Percentiles rank a stretch among this genome's conserved stretches.
Evolutionary conservation across 37 sponge, comb jelly and placozoan species (phyloP).

Genomic region (Cladorhizidae sp.): DNA sequence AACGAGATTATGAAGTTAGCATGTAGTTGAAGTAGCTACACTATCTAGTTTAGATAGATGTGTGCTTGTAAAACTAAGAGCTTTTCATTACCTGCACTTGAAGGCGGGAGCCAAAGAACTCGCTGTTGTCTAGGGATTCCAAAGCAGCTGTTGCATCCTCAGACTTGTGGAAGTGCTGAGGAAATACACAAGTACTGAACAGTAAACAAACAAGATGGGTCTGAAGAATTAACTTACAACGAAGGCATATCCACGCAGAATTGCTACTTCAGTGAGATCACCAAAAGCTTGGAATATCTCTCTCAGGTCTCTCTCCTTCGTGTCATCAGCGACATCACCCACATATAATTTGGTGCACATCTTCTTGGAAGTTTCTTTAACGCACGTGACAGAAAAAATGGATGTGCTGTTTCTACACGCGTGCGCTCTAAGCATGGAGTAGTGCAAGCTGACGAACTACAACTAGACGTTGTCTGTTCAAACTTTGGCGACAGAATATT

Average conservation of each 20-base stretch:
- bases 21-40: too few relatives aligned
- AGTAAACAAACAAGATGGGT: not conserved
- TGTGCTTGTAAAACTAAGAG: not conserved
- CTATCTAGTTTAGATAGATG: too few relatives aligned
- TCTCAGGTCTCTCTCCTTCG: conserved; percentile 53
- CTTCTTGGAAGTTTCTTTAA: too few relatives aligned
- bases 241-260: conserved; percentile 68
- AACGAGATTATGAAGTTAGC: too few relatives aligned
- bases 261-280: conserved; percentile 54
- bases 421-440: conserved; percentile 7
- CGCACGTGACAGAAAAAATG: too few relatives aligned
- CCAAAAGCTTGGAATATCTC: conserved; percentile 74
- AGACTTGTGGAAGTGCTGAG: conserved; percentile 46
- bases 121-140: conserved; percentile 36
- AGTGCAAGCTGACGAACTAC: conserved; percentile 3
- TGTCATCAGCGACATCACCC: conserved; percentile 59
- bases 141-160: conserved; percentile 55
- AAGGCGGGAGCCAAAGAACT: conserved; percentile 33
- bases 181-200: not conserved
- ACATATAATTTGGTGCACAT: conserved; percentile 68
- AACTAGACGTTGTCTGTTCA: conserved; percentile 32
- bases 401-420: not conserved
- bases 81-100: conserved; percentile 46
- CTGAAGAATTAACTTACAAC: conserved; percentile 61
- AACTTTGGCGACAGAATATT: conserved; percentile 33